Evolutionary conservation across 2,797 vertebrate species (phyloP).

Genomic region (Chaetophractus vellerosus): DNA sequence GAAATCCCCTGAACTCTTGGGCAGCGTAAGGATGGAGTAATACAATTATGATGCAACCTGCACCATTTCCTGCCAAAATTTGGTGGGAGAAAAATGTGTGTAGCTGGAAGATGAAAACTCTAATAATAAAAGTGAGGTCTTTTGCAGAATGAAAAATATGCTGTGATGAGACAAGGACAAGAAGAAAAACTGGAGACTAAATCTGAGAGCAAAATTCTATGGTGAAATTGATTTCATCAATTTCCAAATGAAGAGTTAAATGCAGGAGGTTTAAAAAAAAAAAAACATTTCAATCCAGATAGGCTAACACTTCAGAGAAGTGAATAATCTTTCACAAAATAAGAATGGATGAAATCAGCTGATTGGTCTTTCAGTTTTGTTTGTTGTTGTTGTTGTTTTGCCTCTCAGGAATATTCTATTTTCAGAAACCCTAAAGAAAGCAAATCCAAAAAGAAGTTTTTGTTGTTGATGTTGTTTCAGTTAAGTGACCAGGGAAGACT

Average conservation of each 20-base stretch:
- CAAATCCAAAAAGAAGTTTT: conserved; percentile 46
- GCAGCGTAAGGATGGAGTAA: neutral
- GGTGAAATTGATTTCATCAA: conserved; percentile 61
- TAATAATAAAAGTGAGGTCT: conserved; percentile 31
- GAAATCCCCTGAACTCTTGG: neutral
- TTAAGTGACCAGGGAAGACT: conserved; percentile 7
- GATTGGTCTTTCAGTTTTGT: neutral
- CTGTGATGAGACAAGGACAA: conserved; percentile 33
- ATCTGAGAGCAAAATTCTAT: conserved; percentile 64
- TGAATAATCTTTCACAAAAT: conserved; percentile 53
- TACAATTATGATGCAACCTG: neutral
- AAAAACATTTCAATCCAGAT: conserved; percentile 69
- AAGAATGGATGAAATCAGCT: conserved; percentile 45
- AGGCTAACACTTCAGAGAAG: conserved; percentile 28
- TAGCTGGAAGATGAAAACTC: neutral
- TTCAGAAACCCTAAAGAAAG: conserved; percentile 73
- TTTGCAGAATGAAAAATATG: conserved; percentile 59
- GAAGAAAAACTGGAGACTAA: conserved; percentile 41
- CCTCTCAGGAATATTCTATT: conserved; percentile 15
- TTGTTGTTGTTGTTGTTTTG: neutral
- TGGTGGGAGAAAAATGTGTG: neutral
- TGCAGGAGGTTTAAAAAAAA: neutral
- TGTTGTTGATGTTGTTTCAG: conserved; percentile 24
- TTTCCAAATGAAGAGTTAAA: conserved; percentile 73
- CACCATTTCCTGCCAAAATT: neutral